Evolutionary conservation across 2,113 vertebrate species (phyloP).

Genomic region (Scomber colias): DNA sequence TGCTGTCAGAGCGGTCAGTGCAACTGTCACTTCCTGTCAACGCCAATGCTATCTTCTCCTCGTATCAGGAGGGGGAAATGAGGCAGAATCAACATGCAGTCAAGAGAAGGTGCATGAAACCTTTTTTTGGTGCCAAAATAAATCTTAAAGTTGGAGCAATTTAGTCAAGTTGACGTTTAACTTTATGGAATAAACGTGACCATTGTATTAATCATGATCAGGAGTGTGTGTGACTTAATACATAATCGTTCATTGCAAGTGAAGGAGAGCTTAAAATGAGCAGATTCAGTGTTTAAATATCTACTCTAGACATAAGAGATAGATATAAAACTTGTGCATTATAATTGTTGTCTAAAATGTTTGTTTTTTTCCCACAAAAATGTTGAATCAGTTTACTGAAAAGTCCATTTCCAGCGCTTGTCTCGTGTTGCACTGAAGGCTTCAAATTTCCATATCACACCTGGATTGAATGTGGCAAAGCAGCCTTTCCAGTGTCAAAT

Average conservation of each 20-base stretch:
- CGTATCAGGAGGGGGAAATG: neutral
- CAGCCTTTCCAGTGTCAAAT: no score
- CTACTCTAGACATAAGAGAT: no score
- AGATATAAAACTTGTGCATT: no score
- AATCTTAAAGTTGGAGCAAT: no score
- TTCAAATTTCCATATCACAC: no score
- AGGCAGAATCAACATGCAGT: neutral
- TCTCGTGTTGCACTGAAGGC: no score
- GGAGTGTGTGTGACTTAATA: neutral
- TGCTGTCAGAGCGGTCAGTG: constrained; percentile 22
- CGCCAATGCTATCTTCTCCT: neutral
- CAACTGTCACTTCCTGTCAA: constrained; percentile 49
- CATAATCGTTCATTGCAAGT: neutral
- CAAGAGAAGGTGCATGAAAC: neutral
- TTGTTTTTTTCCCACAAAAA: no score
- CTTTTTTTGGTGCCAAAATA: neutral
- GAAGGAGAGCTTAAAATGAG: neutral
- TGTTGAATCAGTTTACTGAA: no score
- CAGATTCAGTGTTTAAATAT: neutral
- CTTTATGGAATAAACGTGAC: neutral
- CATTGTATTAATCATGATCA: constrained; percentile 12
- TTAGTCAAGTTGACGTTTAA: neutral
- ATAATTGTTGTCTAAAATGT: no score
- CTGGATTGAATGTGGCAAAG: no score
- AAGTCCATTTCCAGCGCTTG: no score